These are phyloP conservation scores for Nineta flava DNA, from an alignment of 2,888 invertebrate genomes.

Conservation along the genomic window DNA sequence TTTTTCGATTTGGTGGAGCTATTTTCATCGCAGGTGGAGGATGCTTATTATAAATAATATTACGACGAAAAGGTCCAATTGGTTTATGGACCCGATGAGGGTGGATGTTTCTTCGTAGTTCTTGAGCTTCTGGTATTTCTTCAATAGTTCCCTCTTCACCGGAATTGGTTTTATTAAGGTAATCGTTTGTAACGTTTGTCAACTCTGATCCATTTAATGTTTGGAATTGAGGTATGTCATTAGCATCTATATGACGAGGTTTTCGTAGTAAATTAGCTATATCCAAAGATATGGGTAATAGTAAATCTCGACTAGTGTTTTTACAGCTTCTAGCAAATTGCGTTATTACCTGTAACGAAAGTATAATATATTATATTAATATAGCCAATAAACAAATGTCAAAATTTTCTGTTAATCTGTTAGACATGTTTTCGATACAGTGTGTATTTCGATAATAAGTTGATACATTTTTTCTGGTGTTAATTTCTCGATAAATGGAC, in stretches of 20 bases:
- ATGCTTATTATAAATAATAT: constrained; percentile 10
- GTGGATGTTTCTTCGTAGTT: constrained; percentile 4
- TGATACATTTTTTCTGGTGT: too few species aligned
- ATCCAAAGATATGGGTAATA: constrained; percentile 46
- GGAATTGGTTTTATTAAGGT: neutral
- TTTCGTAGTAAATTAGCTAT: constrained; percentile 44
- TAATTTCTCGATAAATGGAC: too few species aligned
- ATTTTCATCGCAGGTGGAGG: constrained; percentile 16
- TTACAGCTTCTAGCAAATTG: constrained; percentile 36
- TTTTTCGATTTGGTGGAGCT: constrained; percentile 22
- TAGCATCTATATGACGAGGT: constrained; percentile 17
- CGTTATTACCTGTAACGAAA: constrained; percentile 35
- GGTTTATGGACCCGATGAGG: neutral
- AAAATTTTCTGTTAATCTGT: too few species aligned
- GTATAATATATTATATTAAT: neutral
- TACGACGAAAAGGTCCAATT: constrained; percentile 8
- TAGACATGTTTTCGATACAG: too few species aligned
- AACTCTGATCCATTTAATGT: neutral
- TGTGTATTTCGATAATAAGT: too few species aligned
- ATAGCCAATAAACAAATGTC: too few species aligned
- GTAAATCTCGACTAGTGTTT: constrained; percentile 36
- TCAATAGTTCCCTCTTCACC: neutral
- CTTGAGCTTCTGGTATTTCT: constrained; percentile 9
- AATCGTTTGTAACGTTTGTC: neutral
- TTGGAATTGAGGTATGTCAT: neutral